Evolutionary conservation across 1,140 invertebrate genomes (phyloP), one percentile per base, ranked within the genome.

Genomic region (Aricia agestis): DNA sequence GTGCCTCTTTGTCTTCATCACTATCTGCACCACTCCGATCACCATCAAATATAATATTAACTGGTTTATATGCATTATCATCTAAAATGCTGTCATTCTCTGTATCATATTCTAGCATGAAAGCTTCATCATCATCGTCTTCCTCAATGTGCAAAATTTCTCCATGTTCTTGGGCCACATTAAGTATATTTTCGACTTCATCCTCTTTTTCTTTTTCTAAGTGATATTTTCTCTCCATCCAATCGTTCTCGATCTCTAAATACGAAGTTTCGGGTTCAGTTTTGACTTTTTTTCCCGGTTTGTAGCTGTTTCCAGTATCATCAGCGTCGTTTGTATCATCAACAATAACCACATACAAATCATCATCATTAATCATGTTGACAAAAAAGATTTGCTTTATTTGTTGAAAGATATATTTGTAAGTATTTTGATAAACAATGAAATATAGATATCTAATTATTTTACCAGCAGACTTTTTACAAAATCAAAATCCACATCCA

Each of bases 171-270:
- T 59, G 17, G 2, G 67, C 68, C 42, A 65, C 19, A 17, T 68
- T 15, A 45, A 72, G 67, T 19, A 71, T 41, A 10, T 76, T 65
- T 45, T 75, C 72, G 42, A 76, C 66, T 13, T 74, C 71, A 58
- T 70, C 73, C 18, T 61, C 41, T 11, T 76, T 74, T 9, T 75
- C 69, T 15, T 1, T 84, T 73, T 9, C 6, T 36, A 36, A 5
- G 25, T 25, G 36, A 5, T 32, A 3, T 32, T 32, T 32, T 32
- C 32, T 32, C 32, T 36, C 36, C 6, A 31, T 82, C 78, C 2
- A 77, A 32, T 10, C 58, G 2, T 72, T 85, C 82, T 15, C 78
- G 31, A 74, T 83, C 81, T n/a, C 79, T 72, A 42, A 4, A 31
- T 75, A 67, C 32, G 70, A 73, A 17, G 42, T 61, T 59, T 18